phyloP scores from a whole-genome alignment of 1,140 invertebrate genomes.

The Chelonus insularis region DNA sequence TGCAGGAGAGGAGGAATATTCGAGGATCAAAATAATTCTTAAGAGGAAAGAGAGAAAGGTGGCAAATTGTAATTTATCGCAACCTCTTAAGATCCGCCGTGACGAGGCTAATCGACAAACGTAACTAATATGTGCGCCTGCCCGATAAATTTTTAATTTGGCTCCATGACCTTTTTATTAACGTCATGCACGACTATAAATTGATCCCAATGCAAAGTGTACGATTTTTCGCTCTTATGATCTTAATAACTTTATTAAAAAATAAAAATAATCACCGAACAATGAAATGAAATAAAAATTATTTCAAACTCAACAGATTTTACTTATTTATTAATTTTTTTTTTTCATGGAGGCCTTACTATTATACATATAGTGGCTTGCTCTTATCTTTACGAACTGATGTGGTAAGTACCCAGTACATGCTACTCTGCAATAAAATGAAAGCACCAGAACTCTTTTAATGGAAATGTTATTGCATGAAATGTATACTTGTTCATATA shows the following conservation, averaged over 20 bases:
- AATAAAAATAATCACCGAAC: too few relatives aligned
- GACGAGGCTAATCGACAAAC: constrained; percentile 36
- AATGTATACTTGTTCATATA: neutral
- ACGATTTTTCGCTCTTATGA: neutral
- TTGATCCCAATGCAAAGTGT: constrained; percentile 27
- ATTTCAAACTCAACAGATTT: too few relatives aligned
- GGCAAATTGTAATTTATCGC: constrained; percentile 42
- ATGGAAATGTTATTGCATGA: neutral
- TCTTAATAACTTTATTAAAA: too few relatives aligned
- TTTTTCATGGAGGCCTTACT: too few relatives aligned
- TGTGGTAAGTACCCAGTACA: neutral
- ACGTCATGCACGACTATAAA: neutral
- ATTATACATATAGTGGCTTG: constrained; percentile 17
- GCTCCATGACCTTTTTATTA: constrained; percentile 14
- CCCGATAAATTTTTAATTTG: constrained; percentile 33
- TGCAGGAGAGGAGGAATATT: neutral
- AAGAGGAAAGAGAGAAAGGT: constrained; percentile 17
- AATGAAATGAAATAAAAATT: too few relatives aligned
- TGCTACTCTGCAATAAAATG: neutral
- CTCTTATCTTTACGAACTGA: constrained; percentile 16
- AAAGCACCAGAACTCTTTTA: neutral
- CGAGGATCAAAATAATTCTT: neutral
- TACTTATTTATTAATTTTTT: neutral
- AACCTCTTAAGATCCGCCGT: constrained; percentile 16
- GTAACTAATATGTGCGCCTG: constrained; percentile 35